Evolutionary conservation across 2,888 invertebrate genomes (phyloP).

Genomic region (Odontothrips loti): DNA sequence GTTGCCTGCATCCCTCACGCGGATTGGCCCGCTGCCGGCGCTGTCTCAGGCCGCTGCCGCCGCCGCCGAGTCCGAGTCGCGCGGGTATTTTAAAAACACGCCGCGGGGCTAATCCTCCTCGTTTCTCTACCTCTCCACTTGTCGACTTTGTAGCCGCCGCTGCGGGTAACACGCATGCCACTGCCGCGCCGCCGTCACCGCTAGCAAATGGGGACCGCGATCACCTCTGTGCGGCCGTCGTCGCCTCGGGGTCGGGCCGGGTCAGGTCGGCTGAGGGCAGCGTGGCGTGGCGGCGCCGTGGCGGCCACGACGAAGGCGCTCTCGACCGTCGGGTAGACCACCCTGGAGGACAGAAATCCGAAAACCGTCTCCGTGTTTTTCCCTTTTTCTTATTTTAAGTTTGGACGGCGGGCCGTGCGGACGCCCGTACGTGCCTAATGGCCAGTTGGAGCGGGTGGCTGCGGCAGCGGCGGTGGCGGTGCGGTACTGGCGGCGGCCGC

Average conservation of each 20-base stretch:
- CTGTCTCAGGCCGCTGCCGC: background rate
- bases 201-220: background rate
- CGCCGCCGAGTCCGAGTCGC: background rate
- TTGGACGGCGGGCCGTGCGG: background rate
- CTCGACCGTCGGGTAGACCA: no score
- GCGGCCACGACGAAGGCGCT: no score
- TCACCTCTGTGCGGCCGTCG: background rate
- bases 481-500: background rate
- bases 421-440: background rate
- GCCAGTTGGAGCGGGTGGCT: background rate
- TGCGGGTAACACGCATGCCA: background rate
- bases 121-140: background rate
- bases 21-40: background rate
- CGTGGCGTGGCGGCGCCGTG: background rate
- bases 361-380: no score
- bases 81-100: slow-evolving; percentile 24
- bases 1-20: background rate
- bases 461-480: no score
- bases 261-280: background rate
- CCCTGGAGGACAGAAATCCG: no score
- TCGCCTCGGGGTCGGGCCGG: background rate
- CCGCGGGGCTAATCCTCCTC: background rate
- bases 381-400: no score
- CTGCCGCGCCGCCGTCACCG: background rate
- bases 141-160: slow-evolving; percentile 1